Percentiles rank a stretch among this genome's conserved stretches.
These are phyloP conservation scores for Cygnus atratus DNA, from an alignment of 2,113 vertebrate species.

Conservation along the genomic window DNA sequence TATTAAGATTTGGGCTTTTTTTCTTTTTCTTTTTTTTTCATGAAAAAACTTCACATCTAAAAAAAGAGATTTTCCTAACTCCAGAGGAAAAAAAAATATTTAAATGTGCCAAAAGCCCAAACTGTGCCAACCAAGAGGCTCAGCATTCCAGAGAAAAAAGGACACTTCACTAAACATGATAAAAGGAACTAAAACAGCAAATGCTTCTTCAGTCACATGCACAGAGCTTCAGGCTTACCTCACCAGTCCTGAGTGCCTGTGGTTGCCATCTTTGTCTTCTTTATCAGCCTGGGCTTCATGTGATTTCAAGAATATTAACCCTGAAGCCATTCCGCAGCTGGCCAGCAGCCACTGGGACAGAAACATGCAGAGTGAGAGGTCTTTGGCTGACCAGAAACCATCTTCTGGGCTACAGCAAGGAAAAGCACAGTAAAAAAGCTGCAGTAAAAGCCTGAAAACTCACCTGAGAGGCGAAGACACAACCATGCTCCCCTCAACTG, in stretches of 20 bases:
- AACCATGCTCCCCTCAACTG: not conserved
- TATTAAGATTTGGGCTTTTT: not conserved
- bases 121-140: conserved; percentile 29
- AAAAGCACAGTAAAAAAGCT: not conserved
- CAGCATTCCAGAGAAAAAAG: not conserved
- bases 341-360: not conserved
- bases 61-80: conserved; percentile 13
- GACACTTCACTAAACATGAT: conserved; percentile 16
- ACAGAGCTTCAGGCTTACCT: not conserved
- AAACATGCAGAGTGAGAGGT: not conserved
- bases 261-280: not conserved
- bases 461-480: not conserved
- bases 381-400: not conserved
- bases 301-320: not conserved
- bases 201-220: not conserved
- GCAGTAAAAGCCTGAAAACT: not conserved
- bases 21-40: not conserved
- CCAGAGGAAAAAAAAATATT: not conserved
- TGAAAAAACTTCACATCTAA: not conserved
- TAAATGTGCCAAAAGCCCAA: not conserved
- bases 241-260: not conserved
- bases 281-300: not conserved
- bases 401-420: not conserved
- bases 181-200: conserved; percentile 20
- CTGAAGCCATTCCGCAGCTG: not conserved